phyloP scores from a whole-genome alignment of 2,113 vertebrate species.

The Coreoperca whiteheadi region DNA sequence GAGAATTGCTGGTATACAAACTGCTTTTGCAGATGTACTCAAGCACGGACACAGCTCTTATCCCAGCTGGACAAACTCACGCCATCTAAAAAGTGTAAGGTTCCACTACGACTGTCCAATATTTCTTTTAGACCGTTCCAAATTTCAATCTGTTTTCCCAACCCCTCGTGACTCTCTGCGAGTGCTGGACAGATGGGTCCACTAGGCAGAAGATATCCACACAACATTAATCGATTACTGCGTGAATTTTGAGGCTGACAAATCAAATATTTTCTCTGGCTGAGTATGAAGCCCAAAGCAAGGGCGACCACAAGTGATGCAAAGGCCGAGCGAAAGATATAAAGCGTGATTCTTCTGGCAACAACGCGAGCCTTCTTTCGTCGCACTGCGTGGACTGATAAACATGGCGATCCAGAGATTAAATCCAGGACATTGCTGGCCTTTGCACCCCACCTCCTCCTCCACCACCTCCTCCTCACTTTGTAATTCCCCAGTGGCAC shows the following conservation, averaged over 20 bases:
- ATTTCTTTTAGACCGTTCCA: neutral
- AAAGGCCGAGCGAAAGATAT: neutral
- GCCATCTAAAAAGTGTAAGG: neutral
- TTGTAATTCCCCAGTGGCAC: slow-evolving; percentile 4
- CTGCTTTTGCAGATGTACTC: slow-evolving; percentile 6
- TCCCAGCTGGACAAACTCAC: neutral
- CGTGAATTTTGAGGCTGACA: neutral
- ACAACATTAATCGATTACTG: slow-evolving; percentile 30
- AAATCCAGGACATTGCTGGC: neutral
- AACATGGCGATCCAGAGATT: slow-evolving; percentile 8
- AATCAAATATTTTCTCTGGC: slow-evolving; percentile 27
- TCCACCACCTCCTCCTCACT: neutral
- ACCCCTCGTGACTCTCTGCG: slow-evolving; percentile 15
- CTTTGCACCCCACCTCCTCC: neutral
- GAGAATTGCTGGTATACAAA: neutral
- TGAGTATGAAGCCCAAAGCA: neutral
- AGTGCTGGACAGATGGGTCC: neutral
- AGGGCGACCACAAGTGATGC: neutral
- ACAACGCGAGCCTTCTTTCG: neutral
- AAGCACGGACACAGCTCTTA: neutral
- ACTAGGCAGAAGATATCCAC: slow-evolving; percentile 15
- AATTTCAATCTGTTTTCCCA: slow-evolving; percentile 14
- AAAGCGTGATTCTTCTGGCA: neutral
- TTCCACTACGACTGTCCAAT: neutral
- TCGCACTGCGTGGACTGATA: slow-evolving; percentile 13